phyloP scores from a whole-genome alignment of 53 echinoderm and acorn worm genomes.

The Arbacia lixula region DNA sequence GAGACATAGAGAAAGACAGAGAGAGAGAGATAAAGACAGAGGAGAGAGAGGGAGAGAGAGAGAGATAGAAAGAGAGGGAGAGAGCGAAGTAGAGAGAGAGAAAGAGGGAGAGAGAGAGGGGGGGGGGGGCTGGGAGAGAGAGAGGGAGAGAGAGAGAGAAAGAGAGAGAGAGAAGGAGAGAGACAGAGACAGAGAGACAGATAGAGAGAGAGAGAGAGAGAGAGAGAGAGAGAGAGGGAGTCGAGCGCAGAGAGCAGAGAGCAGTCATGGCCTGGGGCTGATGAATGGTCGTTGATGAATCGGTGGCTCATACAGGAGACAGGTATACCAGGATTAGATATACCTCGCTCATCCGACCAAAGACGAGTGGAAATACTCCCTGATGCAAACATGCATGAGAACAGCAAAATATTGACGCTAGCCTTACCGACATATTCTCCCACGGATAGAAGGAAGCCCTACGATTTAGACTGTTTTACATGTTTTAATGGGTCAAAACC shows the following conservation, averaged over 20 bases:
- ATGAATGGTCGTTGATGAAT: conserved; percentile 36
- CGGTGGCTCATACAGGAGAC: conserved; percentile 30
- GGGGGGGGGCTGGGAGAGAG: no score
- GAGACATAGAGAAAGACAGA: no score
- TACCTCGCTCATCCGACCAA: conserved; percentile 35
- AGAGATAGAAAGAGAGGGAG: no score
- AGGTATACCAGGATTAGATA: not conserved
- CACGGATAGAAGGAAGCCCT: no score
- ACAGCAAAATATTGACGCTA: conserved; percentile 6
- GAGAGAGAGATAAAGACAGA: no score
- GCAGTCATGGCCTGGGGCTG: conserved; percentile 9
- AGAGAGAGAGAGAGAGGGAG: not conserved
- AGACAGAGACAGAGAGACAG: no score
- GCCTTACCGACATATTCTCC: no score
- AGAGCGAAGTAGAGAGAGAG: not conserved
- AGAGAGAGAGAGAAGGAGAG: no score
- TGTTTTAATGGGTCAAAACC: no score
- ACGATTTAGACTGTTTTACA: no score
- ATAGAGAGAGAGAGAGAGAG: not conserved
- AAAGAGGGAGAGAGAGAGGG: not conserved
- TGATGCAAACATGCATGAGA: not conserved
- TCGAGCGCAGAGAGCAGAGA: not conserved
- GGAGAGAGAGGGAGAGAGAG: no score
- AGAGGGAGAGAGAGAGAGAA: no score
- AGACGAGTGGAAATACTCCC: conserved; percentile 32